These are phyloP conservation scores for Holacanthella duospinosa DNA, from an alignment of 2,888 invertebrate genomes.

Conservation along the genomic window DNA sequence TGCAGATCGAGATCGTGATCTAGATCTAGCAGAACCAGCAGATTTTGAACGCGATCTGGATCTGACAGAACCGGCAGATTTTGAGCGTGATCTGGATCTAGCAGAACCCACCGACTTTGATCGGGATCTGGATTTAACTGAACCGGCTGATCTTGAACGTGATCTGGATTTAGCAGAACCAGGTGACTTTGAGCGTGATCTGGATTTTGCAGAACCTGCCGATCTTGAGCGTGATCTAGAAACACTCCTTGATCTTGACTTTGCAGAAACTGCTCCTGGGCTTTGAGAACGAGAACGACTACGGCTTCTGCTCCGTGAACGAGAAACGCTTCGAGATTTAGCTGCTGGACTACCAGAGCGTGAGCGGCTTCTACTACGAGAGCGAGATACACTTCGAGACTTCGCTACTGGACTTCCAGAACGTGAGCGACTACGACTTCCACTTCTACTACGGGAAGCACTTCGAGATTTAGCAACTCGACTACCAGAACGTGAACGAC, in stretches of 20 bases:
- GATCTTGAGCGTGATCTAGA: not conserved
- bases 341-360: not conserved
- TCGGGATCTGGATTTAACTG: not conserved
- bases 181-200: constrained; percentile 4
- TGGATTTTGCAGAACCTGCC: not conserved
- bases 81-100: constrained; percentile 1
- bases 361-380: constrained; percentile 8
- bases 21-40: constrained; percentile 39
- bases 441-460: too few relatives aligned
- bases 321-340: not conserved
- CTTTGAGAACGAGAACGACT: constrained; percentile 1
- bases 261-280: not conserved
- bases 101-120: too few relatives aligned
- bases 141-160: not conserved
- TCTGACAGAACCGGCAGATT: constrained; percentile 23
- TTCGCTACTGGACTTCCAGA: not conserved
- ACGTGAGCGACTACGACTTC: not conserved
- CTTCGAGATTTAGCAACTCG: not conserved
- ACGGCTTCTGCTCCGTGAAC: not conserved
- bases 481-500: not conserved
- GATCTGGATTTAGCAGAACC: not conserved
- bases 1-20: constrained; percentile 39
- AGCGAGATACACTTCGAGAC: too few relatives aligned
- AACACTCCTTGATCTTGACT: not conserved
- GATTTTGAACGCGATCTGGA: not conserved